A percentile compares a stretch with the other conserved stretches of the same genome.
phyloP scores from a whole-genome alignment of 2,797 vertebrate species.

The Sebastes taczanowskii region DNA sequence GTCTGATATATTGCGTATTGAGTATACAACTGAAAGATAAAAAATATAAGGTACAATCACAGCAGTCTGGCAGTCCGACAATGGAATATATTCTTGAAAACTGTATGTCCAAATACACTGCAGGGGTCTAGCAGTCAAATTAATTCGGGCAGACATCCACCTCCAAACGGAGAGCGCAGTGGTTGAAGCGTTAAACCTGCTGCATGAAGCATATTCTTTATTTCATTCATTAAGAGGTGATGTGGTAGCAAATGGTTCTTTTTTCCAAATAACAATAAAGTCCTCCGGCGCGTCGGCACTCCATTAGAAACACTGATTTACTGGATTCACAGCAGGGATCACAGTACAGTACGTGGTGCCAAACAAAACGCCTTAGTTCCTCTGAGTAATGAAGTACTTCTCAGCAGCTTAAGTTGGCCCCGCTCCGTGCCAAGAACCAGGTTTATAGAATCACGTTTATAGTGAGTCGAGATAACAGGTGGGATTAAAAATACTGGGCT shows the following conservation, averaged over 20 bases:
- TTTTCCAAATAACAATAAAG: neutral
- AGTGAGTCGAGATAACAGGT: constrained; percentile 27
- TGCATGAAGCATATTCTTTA: neutral
- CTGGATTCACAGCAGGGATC: constrained; percentile 36
- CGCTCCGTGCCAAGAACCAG: constrained; percentile 36
- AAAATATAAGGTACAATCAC: neutral
- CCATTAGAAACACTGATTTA: constrained; percentile 41
- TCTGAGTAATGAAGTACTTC: constrained; percentile 32
- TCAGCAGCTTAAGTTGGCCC: constrained; percentile 1
- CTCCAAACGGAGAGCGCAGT: neutral
- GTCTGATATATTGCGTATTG: neutral
- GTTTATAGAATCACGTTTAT: constrained; percentile 15
- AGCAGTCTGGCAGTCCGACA: neutral
- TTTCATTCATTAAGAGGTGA: neutral
- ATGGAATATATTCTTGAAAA: neutral
- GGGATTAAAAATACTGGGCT: constrained; percentile 27
- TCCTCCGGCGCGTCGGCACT: constrained; percentile 17
- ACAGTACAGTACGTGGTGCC: constrained; percentile 27
- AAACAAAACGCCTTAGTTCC: constrained; percentile 51
- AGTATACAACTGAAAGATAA: neutral
- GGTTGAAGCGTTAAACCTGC: neutral
- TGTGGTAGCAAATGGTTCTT: neutral
- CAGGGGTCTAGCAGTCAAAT: neutral
- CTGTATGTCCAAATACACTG: neutral
- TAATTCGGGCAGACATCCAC: neutral